Base-by-base conservation (phyloP, 2,113 vertebrate genomes). In the Xenopus laevis region DNA sequence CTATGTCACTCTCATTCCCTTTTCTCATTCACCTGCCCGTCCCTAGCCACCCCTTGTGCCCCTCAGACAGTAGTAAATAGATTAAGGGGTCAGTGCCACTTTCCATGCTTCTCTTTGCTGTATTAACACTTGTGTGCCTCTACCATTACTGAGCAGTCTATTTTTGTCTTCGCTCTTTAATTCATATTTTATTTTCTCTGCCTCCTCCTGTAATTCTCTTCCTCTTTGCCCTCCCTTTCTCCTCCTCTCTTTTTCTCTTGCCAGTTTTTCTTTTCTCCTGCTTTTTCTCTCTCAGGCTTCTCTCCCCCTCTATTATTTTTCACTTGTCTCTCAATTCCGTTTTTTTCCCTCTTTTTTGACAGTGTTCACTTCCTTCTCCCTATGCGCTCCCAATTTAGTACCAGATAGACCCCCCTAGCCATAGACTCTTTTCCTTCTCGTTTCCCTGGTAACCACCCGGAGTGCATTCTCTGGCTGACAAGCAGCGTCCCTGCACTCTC, bases 131-230 rank as follows among this genome's bases (percentile, higher is more conserved):
- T 55, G 4, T 50, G 47, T 50, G 47, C 47, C 15, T 13, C 47
- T 50, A 13, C 47, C 47, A 40, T 50, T 50, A 50, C 53, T 1
- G 53, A 11, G 9, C 33, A 64, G 10, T 63, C 67, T 70, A 77
- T 77, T 77, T 77, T 52, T 64, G 67, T 64, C 67, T 77, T 47
- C 67, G 12, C 20, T 64, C 50, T 52, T 27, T 64, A 64, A 77
- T 57, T 46, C 68, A 67, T 67, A 70, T 70, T 76, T 58, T 44
- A 60, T 46, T 7, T 2, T 46, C 52, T 61, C 62, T 57, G 33
- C 50, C 12, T 16, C 16, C 16, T 10, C 13, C 18, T 40, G 13
- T 1, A 0, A 16, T 40, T 66, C 1, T 11, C 55, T 46, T 2
- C 23, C 58, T 30, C 13, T n/a, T 55, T 55, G 53, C 50, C 11